Evolutionary conservation across 2,113 vertebrate species (phyloP), one percentile per base, ranked within the genome.

Genomic region (Hiodon alosoides): DNA sequence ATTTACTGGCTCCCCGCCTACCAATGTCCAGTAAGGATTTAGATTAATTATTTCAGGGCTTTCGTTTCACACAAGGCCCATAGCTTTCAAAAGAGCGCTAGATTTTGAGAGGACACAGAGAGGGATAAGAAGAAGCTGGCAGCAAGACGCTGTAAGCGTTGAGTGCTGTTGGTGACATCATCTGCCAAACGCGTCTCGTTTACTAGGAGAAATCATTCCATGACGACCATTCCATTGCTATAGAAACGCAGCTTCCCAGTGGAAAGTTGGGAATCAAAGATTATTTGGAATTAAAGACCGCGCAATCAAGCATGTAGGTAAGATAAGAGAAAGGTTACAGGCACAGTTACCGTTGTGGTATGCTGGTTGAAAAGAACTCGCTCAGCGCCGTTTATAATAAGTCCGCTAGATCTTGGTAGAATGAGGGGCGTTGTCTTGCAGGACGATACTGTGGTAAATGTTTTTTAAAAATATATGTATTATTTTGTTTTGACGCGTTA

Each of bases 201-300:
- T 86, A 88, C 90, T 81, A 64, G 88, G 89, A 92, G 93, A 92
- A 91, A 90, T 91, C 86, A 89, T 89, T 93, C 91, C 94, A 89
- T 86, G 85, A 92, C 87, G 92, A 94, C 92, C 86, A 79, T n/a
- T n/a, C n/a, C n/a, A 94, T 96, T 98, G 90, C 93, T 91, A 95
- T 93, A 94, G 94, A 92, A 91, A 95, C 92, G 86, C 91, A 92
- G 85, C 87, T 89, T 90, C 90, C 53, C 31, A 70, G 90, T 87
- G 82, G 80, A 68, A 78, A 85, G 69, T 79, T 79, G 76, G 31
- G 67, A 65, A 46, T 75, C 66, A 16, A 67, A 74, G 46, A 75
- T 60, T 71, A 9, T 51, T 57, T 31, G 31, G 31, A 31, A 31
- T 31, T 2, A 31, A 31, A 31, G 31, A 31, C 31, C 31, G 31